Base-by-base conservation (phyloP, 2,888 invertebrate genomes). In the Sericinus montela region DNA sequence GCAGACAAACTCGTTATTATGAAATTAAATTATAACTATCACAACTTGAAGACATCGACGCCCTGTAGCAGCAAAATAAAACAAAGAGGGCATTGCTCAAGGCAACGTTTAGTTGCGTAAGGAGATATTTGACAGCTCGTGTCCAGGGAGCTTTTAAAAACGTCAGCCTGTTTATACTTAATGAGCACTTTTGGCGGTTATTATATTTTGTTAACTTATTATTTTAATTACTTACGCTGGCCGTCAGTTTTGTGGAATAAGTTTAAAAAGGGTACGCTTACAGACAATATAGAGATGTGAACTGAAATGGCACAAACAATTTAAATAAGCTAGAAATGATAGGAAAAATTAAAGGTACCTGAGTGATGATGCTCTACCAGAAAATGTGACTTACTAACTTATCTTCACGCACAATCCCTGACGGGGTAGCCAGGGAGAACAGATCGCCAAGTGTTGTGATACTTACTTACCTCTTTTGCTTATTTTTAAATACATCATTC, bases 51-150 rank as follows among this genome's bases (percentile, higher is more conserved):
- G 40, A 23, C 19, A 35, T 11, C 11, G 11, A 30, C 32, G 32
- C 34, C 13, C 28, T 15, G 16, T 32, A 39, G 38, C 16, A 39
- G 38, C 16, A 9, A 19, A 41, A 16, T 41, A 19, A 9, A 48
- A 30, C 7, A 32, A 30, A 28, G 40, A 28, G 19, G 1, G 10
- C 23, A 40, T 40, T 13, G 44, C 28, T 38, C 10, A 23, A 9
- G 7, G 41, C 11, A 8, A 11, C 14, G 25, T 41, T 42, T 13
- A 7, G 25, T 48, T 35, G 50, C 50, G 45, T 50, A n/a, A n/a
- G n/a, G 50, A 36, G 35, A 30, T 23, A 50, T 50, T 45, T 50
- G 50, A 45, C 50, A 45, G 50, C 30, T 50, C 50, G 50, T 50
- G 50, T 50, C 45, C 41, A 45, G 40, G 50, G 50, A 25, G 41